phyloP scores from a whole-genome alignment of 2,797 vertebrate genomes.

The Netta rufina region DNA sequence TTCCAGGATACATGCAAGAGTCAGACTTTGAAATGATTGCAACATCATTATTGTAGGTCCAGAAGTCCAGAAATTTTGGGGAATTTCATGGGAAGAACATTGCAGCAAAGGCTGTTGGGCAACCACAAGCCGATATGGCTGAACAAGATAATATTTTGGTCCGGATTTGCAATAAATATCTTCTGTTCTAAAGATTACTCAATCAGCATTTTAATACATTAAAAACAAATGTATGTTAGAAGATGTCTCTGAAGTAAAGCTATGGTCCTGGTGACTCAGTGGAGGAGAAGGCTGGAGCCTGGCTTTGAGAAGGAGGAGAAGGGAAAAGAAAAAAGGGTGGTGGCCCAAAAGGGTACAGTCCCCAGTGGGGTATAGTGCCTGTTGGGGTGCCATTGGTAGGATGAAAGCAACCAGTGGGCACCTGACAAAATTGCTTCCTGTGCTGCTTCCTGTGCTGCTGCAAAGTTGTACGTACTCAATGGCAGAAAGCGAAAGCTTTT shows the following conservation, averaged over 20 bases:
- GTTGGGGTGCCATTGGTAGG: not conserved
- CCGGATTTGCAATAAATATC: constrained; percentile 27
- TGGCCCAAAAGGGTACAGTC: fast-evolving
- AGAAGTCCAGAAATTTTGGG: not conserved
- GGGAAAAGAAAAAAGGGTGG: not conserved
- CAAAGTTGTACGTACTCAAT: not conserved
- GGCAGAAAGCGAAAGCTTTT: not conserved
- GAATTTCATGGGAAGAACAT: not conserved
- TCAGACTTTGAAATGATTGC: constrained; percentile 36
- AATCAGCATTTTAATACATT: constrained; percentile 27
- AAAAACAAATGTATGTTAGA: constrained; percentile 30
- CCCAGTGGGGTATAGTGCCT: not conserved
- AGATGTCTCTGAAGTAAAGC: not conserved
- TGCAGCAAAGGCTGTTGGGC: not conserved
- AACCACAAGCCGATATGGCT: not conserved
- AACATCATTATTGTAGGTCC: not conserved
- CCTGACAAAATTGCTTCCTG: fast-evolving
- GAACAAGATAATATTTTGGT: constrained; percentile 45
- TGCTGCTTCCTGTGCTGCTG: not conserved
- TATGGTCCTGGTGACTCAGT: fast-evolving
- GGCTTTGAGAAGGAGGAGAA: not conserved
- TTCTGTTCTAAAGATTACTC: constrained; percentile 1
- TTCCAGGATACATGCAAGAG: constrained; percentile 31
- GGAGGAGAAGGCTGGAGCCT: not conserved
- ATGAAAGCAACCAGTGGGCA: not conserved